Percentiles rank a stretch among this genome's conserved stretches.
Conservation (phyloP, 2,797 vertebrate genomes). For the Vireo griseus region DNA sequence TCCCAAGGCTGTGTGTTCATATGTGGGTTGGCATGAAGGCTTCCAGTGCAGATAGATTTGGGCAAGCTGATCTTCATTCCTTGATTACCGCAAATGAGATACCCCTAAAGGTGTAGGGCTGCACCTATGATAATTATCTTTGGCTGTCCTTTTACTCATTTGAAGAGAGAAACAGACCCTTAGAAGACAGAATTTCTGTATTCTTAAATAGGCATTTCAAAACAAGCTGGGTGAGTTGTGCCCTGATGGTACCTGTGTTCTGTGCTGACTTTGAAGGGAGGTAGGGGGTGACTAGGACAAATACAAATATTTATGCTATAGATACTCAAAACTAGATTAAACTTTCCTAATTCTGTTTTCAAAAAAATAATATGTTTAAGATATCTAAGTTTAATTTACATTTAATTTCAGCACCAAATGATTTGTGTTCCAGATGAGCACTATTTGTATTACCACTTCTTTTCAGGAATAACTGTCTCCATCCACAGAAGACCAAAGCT, state of each 20-base stretch:
- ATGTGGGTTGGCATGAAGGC: background rate
- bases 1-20: background rate
- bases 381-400: background rate
- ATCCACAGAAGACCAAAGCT: background rate
- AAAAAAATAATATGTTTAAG: background rate
- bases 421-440: background rate
- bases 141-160: background rate
- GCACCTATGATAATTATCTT: background rate
- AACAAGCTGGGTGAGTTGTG: background rate
- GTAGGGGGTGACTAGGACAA: background rate
- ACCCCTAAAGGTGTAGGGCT: background rate
- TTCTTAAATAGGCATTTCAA: background rate
- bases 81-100: background rate
- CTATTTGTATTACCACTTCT: background rate
- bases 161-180: background rate
- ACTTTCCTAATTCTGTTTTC: background rate
- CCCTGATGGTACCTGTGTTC: background rate
- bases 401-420: background rate
- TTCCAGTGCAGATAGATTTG: fast-evolving
- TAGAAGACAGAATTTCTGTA: background rate
- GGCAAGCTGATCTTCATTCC: background rate
- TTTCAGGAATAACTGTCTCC: background rate
- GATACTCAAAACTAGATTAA: background rate
- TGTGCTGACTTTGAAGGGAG: background rate
- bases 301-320: background rate